A percentile compares a stretch with the other conserved stretches of the same genome.
Evolutionary conservation across 1,140 invertebrate species (phyloP).

Genomic region (Amphibalanus amphitrite): DNA sequence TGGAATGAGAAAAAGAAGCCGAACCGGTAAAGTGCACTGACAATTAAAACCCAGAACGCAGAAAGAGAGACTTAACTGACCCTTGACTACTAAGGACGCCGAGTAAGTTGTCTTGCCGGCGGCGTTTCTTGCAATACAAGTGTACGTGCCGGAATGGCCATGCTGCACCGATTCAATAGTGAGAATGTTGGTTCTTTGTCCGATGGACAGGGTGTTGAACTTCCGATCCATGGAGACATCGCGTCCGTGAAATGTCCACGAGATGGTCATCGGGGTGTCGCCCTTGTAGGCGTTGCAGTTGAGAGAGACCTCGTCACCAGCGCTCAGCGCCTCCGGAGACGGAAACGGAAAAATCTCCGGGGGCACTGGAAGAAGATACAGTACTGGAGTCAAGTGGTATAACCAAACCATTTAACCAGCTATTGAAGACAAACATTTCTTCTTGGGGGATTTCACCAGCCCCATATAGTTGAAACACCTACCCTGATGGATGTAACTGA

Average conservation of each 20-base stretch:
- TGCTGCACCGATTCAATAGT: constrained; percentile 26
- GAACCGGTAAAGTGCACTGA: background rate
- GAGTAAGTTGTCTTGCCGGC: constrained; percentile 42
- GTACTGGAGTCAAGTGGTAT: no score
- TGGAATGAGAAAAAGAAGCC: background rate
- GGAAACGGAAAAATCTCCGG: constrained; percentile 18
- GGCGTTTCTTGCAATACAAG: constrained; percentile 48
- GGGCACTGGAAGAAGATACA: constrained; percentile 13
- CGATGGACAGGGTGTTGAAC: constrained; percentile 27
- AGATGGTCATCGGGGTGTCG: constrained; percentile 26
- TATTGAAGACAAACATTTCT: no score
- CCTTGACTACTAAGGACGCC: constrained; percentile 29
- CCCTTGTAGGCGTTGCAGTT: constrained; percentile 23
- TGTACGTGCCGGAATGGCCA: constrained; percentile 50
- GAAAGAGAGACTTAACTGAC: constrained; percentile 22
- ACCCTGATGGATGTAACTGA: no score
- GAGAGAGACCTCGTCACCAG: constrained; percentile 19
- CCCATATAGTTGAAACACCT: no score
- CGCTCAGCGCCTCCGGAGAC: constrained; percentile 24
- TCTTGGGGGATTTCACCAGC: no score
- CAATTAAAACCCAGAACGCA: background rate
- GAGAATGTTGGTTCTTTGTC: constrained; percentile 25
- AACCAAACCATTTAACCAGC: no score
- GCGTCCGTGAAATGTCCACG: no score
- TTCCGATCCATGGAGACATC: constrained; percentile 22